Evolutionary conservation across 2,113 vertebrate species (phyloP), one percentile per base, ranked within the genome.

Genomic region (Ophthalmolycus amberensis): DNA sequence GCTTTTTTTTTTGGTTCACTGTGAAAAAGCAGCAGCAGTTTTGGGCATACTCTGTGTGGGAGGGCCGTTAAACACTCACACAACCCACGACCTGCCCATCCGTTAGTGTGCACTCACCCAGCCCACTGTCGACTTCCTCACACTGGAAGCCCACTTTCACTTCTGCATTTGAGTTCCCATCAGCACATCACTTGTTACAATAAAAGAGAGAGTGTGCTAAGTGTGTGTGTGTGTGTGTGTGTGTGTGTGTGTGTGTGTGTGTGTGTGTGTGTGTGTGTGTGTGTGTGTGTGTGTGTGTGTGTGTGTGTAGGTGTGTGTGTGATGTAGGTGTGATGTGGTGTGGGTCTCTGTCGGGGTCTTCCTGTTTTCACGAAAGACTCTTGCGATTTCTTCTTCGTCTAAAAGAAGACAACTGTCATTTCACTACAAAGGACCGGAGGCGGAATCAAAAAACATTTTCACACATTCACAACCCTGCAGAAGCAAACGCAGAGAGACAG

Each of bases 81-180:
- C 16, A 2, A 22, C 54, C 54, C n/a, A 1, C n/a, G 22, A 63
- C 15, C 14, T 66, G 62, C 64, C 29, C 38, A 67, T 60, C 71
- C 62, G 75, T 80, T 83, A 70, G 44, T 56, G 69, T 58, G 71
- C 66, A 18, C 18, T 58, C 67, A 77, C 56, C 71, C 74, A 71
- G 32, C 79, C 37, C 34, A 56, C 72, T 42, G 18, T n/a, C 20
- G 56, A 85, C 82, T 80, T 80, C 75, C 84, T 52, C 77, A 75
- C 27, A 75, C 22, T 58, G 27, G 38, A 77, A 78, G 37, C 76
- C 76, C 80, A 85, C 90, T 90, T 90, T 93, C 89, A 81, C 65
- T 93, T 93, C 89, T 83, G 69, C 68, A 34, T 89, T 63, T 86
- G 65, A 81, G 15, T 91, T 93, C 84, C 76, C 70, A 71, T 83